Evolutionary conservation across 2,888 invertebrate species (phyloP).

Genomic region (Euplexia lucipara): DNA sequence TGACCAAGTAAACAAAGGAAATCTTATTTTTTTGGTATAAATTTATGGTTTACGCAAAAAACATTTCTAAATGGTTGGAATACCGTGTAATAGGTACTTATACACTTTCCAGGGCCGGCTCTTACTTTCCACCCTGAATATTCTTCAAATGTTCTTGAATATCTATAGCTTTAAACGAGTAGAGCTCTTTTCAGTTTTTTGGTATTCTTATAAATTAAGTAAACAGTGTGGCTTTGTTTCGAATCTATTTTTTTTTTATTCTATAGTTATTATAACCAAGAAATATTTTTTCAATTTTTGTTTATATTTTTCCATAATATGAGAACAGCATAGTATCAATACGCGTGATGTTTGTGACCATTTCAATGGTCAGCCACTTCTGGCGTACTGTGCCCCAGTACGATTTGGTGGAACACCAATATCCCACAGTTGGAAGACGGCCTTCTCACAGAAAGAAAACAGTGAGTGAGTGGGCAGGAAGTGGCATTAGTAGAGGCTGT

Average conservation of each 20-base stretch:
- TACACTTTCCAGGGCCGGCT: no score
- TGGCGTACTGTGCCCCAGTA: background rate
- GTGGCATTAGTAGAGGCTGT: background rate
- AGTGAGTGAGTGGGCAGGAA: background rate
- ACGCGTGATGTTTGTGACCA: background rate
- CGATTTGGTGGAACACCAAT: background rate
- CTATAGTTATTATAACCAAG: constrained; percentile 10
- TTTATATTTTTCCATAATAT: background rate
- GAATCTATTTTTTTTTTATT: no score
- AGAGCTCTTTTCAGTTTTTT: constrained; percentile 36
- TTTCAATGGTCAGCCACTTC: background rate
- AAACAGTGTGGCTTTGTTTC: constrained; percentile 12
- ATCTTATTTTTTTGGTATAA: no score
- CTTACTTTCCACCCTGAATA: no score
- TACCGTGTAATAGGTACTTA: no score
- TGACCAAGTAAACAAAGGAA: no score
- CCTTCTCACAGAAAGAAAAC: background rate
- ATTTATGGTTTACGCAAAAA: no score
- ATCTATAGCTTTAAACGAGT: constrained; percentile 20
- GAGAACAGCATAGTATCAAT: constrained; percentile 5
- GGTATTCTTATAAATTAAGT: constrained; percentile 32
- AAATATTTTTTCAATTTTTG: background rate
- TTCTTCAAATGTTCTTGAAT: constrained; percentile 17
- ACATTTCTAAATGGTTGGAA: no score
- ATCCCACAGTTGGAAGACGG: background rate